phyloP scores from a whole-genome alignment of 2,797 vertebrate species.

The Benthosema pterotum region DNA sequence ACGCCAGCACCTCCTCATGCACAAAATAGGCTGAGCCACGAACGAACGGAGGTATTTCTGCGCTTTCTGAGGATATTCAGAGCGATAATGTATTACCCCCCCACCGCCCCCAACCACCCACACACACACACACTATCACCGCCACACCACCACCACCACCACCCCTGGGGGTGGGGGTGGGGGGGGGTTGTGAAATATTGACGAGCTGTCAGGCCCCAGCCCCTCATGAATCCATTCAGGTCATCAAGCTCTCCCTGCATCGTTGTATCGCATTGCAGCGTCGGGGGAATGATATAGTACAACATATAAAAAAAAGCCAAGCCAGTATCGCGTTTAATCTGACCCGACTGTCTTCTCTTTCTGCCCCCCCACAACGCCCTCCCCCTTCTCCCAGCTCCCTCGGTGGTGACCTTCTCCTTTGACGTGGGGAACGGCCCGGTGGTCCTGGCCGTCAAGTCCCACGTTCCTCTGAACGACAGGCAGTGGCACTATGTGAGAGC shows the following conservation, averaged over 20 bases:
- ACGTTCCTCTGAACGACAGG: conserved; percentile 82
- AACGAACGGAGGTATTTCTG: not conserved
- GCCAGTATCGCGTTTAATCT: conserved; percentile 50
- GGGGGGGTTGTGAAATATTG: conserved; percentile 62
- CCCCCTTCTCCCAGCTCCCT: conserved; percentile 70
- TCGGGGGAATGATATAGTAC: conserved; percentile 41
- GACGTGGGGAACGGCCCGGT: conserved; percentile 84
- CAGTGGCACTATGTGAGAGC: conserved; percentile 86
- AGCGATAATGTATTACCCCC: conserved; percentile 44
- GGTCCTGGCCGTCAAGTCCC: conserved; percentile 78
- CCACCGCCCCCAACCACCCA: too few species aligned
- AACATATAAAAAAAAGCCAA: conserved; percentile 24
- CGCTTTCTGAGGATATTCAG: conserved; percentile 30
- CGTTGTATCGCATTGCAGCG: conserved; percentile 66
- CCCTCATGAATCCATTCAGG: conserved; percentile 65
- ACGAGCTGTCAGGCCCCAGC: conserved; percentile 61
- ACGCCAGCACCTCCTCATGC: not conserved
- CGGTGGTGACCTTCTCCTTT: conserved; percentile 81
- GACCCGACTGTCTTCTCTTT: conserved; percentile 19
- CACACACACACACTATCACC: too few species aligned
- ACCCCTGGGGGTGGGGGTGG: conserved; percentile 36
- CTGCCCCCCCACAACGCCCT: not conserved
- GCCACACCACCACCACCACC: too few species aligned
- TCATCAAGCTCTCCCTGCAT: conserved; percentile 63
- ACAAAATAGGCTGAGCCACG: conserved; percentile 16